These are phyloP conservation scores for Marasmarcha lunaedactyla DNA, from an alignment of 2,888 invertebrate genomes.

Conservation along the genomic window DNA sequence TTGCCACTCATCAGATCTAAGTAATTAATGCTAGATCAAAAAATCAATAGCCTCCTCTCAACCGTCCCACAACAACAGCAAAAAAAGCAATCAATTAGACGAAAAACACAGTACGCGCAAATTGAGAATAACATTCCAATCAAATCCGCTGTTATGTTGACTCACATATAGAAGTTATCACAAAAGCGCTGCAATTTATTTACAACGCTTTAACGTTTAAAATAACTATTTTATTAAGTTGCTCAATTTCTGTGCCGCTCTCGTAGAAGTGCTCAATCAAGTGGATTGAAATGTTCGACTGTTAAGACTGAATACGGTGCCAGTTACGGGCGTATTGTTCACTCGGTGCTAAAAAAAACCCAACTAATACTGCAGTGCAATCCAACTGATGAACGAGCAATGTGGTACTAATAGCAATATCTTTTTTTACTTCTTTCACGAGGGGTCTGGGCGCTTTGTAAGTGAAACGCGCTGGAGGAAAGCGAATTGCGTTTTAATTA, in stretches of 20 bases:
- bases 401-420: constrained; percentile 48
- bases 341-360: constrained; percentile 49
- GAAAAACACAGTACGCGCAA: no score
- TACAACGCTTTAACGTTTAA: no score
- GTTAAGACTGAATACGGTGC: constrained; percentile 30
- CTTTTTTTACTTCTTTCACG: constrained; percentile 24
- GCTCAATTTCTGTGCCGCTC: constrained; percentile 12
- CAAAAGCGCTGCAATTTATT: no score
- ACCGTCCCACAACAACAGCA: no score
- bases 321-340: constrained; percentile 59
- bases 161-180: no score
- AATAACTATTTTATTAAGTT: no score
- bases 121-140: no score
- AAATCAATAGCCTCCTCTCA: no score
- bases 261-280: constrained; percentile 42
- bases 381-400: constrained; percentile 56
- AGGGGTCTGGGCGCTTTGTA: background rate
- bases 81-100: no score
- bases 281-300: constrained; percentile 32
- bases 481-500: background rate
- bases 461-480: background rate
- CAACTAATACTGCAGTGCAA: constrained; percentile 44
- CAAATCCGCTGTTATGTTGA: no score
- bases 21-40: no score
- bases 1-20: no score